Conservation (phyloP, 2,797 vertebrate genomes). For the Acanthis flammea region DNA sequence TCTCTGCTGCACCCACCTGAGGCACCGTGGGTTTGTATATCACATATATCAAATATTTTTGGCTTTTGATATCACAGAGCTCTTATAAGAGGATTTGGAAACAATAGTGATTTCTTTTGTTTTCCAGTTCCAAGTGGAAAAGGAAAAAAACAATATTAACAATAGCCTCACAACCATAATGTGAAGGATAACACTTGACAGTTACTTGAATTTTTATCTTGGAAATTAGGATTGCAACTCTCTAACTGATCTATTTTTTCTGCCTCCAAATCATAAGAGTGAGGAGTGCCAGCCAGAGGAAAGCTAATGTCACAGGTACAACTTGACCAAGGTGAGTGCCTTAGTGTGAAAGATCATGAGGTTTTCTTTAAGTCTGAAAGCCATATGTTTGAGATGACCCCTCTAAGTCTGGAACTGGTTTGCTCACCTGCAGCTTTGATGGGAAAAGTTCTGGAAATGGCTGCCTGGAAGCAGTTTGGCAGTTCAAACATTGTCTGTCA, state of each 20-base stretch:
- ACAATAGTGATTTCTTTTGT: constrained; percentile 59
- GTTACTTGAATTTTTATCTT: not conserved
- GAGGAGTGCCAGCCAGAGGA: not conserved
- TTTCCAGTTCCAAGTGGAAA: constrained; percentile 56
- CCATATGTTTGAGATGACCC: not conserved
- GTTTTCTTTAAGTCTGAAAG: not conserved
- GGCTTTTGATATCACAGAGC: constrained; percentile 67
- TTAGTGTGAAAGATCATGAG: not conserved
- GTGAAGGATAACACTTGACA: not conserved
- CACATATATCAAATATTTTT: not conserved
- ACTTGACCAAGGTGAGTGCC: not conserved
- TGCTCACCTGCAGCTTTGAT: not conserved
- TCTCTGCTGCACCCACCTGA: not conserved
- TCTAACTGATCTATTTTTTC: not conserved
- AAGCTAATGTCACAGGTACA: not conserved
- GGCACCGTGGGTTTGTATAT: constrained; percentile 56
- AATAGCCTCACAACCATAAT: not conserved
- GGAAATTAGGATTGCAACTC: not conserved
- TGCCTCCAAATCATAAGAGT: not conserved
- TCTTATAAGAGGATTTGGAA: constrained; percentile 61
- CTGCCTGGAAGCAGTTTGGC: not conserved
- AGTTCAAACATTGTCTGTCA: not conserved
- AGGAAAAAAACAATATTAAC: not conserved
- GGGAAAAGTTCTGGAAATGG: not conserved
- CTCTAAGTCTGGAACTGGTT: not conserved